A percentile compares a stretch with the other conserved stretches of the same genome.
Conservation (phyloP, 2,797 vertebrate genomes). For the Lacerta agilis region DNA sequence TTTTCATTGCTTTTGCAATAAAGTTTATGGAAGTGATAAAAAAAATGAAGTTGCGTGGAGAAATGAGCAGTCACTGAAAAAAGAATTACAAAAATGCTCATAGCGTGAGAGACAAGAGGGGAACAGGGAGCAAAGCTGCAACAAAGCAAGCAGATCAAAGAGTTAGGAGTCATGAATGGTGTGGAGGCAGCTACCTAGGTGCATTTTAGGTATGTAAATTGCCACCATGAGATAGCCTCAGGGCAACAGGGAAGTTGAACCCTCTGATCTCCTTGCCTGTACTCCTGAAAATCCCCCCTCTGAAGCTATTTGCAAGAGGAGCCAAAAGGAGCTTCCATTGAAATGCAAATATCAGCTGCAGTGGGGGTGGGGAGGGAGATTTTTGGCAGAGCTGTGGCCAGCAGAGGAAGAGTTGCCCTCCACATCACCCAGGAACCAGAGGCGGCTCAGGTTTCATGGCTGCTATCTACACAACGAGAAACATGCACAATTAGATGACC, state of each 20-base stretch:
- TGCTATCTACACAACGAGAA: neutral
- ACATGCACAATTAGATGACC: too few species aligned
- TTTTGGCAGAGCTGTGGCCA: neutral
- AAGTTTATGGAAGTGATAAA: conserved; percentile 69
- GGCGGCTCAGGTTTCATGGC: too few species aligned
- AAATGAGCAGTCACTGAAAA: neutral
- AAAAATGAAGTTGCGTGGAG: conserved; percentile 2
- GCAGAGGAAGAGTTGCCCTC: too few species aligned
- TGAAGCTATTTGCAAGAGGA: neutral
- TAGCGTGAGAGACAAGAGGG: neutral
- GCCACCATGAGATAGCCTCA: neutral
- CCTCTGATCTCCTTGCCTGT: neutral
- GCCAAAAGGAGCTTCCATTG: neutral
- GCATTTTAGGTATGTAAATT: neutral
- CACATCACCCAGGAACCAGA: too few species aligned
- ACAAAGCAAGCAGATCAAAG: neutral
- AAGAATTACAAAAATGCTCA: rapidly evolving
- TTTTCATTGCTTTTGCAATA: conserved; percentile 58
- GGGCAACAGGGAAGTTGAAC: neutral
- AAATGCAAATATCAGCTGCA: neutral
- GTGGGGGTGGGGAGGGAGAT: too few species aligned
- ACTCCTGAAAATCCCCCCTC: too few species aligned
- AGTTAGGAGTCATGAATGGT: rapidly evolving
- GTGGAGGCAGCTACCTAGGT: neutral
- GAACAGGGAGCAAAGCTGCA: neutral